A percentile compares a stretch with the other conserved stretches of the same genome.
phyloP scores from a whole-genome alignment of 92 coral and sea anemone species.

The Epizoanthus illoricatus region DNA sequence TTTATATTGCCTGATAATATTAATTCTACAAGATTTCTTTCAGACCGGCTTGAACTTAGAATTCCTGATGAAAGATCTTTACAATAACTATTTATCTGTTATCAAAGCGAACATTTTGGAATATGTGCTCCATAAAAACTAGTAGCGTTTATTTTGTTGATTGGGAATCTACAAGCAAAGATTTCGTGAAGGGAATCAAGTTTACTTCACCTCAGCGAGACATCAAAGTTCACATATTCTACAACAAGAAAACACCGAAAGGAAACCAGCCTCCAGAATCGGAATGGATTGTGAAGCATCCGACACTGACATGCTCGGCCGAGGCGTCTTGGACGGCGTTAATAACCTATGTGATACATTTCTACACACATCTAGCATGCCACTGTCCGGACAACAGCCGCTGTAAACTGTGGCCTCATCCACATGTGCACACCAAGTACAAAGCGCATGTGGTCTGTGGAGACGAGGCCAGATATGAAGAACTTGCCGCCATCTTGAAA shows the following conservation, averaged over 20 bases:
- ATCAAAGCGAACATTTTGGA: background rate
- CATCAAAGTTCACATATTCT: slow-evolving; percentile 72
- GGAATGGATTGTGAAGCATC: slow-evolving; percentile 80
- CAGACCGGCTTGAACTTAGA: no score
- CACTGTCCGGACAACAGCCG: slow-evolving; percentile 56
- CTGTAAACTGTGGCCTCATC: slow-evolving; percentile 71
- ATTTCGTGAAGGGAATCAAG: slow-evolving; percentile 74
- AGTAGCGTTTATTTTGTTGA: slow-evolving; percentile 73
- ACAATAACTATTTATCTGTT: no score
- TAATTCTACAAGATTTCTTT: no score
- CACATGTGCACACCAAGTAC: slow-evolving; percentile 70
- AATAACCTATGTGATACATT: slow-evolving; percentile 74
- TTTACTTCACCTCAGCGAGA: slow-evolving; percentile 70
- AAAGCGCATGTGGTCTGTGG: slow-evolving; percentile 77
- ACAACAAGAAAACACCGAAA: slow-evolving; percentile 74
- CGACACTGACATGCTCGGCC: slow-evolving; percentile 66
- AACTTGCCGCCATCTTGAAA: slow-evolving; percentile 80
- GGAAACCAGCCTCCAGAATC: slow-evolving; percentile 56
- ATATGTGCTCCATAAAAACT: slow-evolving; percentile 72
- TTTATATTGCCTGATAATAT: no score
- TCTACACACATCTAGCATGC: slow-evolving; percentile 77
- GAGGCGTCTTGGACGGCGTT: slow-evolving; percentile 91
- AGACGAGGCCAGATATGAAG: slow-evolving; percentile 71
- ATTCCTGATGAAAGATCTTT: no score
- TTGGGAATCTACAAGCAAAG: slow-evolving; percentile 82